phyloP scores from a whole-genome alignment of 1,140 invertebrate species.

The Fopius arisanus region DNA sequence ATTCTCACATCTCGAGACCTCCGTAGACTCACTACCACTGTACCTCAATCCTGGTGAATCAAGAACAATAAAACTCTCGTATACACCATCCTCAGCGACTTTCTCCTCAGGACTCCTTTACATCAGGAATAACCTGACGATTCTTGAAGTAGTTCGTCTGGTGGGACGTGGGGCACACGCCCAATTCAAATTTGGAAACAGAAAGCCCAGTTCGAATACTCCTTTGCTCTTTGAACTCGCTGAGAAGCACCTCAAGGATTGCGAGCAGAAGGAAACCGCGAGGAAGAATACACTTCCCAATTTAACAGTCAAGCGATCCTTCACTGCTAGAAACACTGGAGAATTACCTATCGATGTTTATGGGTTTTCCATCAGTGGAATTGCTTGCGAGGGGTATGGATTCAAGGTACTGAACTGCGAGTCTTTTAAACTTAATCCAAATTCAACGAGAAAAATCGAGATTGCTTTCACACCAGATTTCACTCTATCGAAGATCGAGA shows the following conservation, averaged over 20 bases:
- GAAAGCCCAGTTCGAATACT: conserved; percentile 77
- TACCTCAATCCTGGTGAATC: conserved; percentile 62
- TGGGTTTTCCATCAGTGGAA: conserved; percentile 78
- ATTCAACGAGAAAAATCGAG: conserved; percentile 85
- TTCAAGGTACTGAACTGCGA: conserved; percentile 87
- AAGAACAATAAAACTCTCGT: conserved; percentile 54
- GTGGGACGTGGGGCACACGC: conserved; percentile 84
- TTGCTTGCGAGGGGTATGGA: conserved; percentile 85
- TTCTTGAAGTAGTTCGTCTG: conserved; percentile 85
- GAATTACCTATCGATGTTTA: conserved; percentile 80
- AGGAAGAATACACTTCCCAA: conserved; percentile 69
- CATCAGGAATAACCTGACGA: conserved; percentile 89
- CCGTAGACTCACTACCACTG: conserved; percentile 50
- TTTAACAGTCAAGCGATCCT: conserved; percentile 83
- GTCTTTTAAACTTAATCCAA: conserved; percentile 82
- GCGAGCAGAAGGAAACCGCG: conserved; percentile 68
- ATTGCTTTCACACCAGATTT: conserved; percentile 95
- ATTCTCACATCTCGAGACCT: conserved; percentile 43
- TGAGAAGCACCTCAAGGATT: conserved; percentile 84
- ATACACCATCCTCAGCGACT: conserved; percentile 51
- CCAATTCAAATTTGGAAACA: conserved; percentile 90
- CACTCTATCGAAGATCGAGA: conserved; percentile 80
- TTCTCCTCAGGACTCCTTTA: conserved; percentile 58
- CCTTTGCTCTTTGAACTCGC: conserved; percentile 86
- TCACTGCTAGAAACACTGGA: conserved; percentile 89